Conservation (phyloP, 2,797 vertebrate genomes). For the Vespertilio murinus region DNA sequence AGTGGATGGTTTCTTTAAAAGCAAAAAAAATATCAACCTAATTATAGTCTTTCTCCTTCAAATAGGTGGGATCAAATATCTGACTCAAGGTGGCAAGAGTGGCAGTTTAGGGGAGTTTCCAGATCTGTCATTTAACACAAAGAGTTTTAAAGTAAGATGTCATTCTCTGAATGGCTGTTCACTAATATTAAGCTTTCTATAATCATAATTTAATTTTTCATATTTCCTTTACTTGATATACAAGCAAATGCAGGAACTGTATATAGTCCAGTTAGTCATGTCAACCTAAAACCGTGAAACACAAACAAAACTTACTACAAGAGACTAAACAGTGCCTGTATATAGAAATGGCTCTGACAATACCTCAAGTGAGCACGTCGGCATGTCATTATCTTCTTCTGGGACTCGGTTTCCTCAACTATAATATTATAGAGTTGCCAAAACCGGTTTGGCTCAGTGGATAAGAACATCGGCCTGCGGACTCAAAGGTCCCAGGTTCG, state of each 20-base stretch:
- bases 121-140: not conserved
- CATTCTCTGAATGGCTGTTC: constrained; percentile 40
- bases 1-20: not conserved
- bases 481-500: no score
- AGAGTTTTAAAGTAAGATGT: constrained; percentile 30
- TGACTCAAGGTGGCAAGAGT: not conserved
- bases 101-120: no score
- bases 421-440: not conserved
- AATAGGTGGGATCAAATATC: not conserved
- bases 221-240: constrained; percentile 26
- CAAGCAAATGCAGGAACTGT: not conserved
- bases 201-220: not conserved
- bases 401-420: not conserved
- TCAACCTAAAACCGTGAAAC: constrained; percentile 25
- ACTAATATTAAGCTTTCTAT: constrained; percentile 17
- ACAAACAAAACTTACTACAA: constrained; percentile 5
- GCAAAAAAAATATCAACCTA: not conserved
- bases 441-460: no score
- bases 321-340: not conserved
- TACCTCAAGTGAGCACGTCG: not conserved
- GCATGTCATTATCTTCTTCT: not conserved
- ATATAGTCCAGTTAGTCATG: not conserved
- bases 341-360: not conserved
- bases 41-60: constrained; percentile 11
- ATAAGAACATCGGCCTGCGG: no score